Evolutionary conservation across 2,797 vertebrate species (phyloP).

Genomic region (Ctenochaetus hawaiiensis): DNA sequence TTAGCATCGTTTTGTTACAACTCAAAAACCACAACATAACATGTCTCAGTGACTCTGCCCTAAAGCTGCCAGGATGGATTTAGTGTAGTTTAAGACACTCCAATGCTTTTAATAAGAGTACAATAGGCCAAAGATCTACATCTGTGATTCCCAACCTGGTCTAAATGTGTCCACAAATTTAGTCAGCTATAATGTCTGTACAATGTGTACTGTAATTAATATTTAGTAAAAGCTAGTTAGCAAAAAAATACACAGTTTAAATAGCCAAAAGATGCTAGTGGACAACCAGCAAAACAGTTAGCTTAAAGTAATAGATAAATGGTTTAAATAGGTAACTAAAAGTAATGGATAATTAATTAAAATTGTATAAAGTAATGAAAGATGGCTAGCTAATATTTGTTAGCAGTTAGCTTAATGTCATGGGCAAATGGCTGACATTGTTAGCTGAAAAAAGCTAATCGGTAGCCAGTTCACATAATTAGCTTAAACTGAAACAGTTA

Average conservation of each 20-base stretch:
- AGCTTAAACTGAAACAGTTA: neutral
- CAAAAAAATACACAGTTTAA: no score
- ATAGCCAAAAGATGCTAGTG: neutral
- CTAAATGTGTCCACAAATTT: neutral
- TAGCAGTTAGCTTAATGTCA: neutral
- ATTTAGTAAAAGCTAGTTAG: neutral
- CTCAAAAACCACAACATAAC: conserved; percentile 30
- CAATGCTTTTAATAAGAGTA: neutral
- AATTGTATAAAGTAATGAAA: no score
- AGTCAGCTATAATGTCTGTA: neutral
- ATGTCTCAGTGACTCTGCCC: conserved; percentile 21
- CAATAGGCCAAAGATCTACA: conserved; percentile 4
- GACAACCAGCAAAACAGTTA: neutral
- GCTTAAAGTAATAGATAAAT: neutral
- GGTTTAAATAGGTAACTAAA: neutral
- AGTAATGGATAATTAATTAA: neutral
- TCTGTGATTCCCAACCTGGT: neutral
- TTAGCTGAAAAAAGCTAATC: neutral
- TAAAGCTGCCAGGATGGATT: conserved; percentile 27
- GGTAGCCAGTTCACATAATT: no score
- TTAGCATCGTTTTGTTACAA: conserved; percentile 22
- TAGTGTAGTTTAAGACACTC: neutral
- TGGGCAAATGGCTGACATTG: neutral
- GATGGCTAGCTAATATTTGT: neutral
- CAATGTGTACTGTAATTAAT: neutral